These are phyloP conservation scores for Hofmannophila pseudospretella DNA, from an alignment of 2,888 invertebrate genomes.

Conservation along the genomic window DNA sequence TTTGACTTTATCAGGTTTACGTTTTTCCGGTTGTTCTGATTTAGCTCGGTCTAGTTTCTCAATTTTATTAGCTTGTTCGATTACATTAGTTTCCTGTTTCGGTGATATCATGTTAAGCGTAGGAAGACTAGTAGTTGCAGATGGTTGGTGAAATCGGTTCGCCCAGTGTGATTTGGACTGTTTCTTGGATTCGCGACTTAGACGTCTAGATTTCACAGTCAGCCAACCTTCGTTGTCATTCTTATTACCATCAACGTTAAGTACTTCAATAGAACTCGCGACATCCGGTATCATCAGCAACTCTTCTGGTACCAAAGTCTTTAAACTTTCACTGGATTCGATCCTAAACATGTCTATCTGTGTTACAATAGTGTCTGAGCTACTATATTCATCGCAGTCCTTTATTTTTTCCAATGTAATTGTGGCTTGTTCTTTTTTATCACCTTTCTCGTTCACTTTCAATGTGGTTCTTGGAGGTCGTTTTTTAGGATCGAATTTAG, in stretches of 20 bases:
- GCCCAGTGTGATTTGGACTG: slow-evolving; percentile 84
- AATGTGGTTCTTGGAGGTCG: slow-evolving; percentile 48
- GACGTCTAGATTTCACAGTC: slow-evolving; percentile 87
- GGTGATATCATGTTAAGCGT: slow-evolving; percentile 80
- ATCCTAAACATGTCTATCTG: slow-evolving; percentile 64
- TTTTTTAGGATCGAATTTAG: slow-evolving; percentile 48
- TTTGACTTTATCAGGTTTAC: slow-evolving; percentile 17
- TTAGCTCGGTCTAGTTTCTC: slow-evolving; percentile 53
- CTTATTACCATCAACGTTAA: slow-evolving; percentile 56
- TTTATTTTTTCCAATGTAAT: slow-evolving; percentile 47
- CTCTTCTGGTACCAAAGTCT: slow-evolving; percentile 69
- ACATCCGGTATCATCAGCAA: slow-evolving; percentile 33
- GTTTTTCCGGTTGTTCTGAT: slow-evolving; percentile 55
- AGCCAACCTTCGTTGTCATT: slow-evolving; percentile 89
- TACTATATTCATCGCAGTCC: slow-evolving; percentile 67
- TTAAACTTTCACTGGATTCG: slow-evolving; percentile 70
- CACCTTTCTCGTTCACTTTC: slow-evolving; percentile 48
- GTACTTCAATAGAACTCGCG: slow-evolving; percentile 67
- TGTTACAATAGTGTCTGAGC: slow-evolving; percentile 75
- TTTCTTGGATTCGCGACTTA: slow-evolving; percentile 74
- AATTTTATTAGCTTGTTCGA: slow-evolving; percentile 23
- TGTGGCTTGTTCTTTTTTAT: slow-evolving; percentile 40
- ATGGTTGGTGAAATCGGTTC: slow-evolving; percentile 88
- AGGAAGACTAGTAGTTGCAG: slow-evolving; percentile 89
- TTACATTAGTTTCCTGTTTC: slow-evolving; percentile 54